phyloP scores from a whole-genome alignment of 2,113 vertebrate species.

The Phyllopteryx taeniolatus region DNA sequence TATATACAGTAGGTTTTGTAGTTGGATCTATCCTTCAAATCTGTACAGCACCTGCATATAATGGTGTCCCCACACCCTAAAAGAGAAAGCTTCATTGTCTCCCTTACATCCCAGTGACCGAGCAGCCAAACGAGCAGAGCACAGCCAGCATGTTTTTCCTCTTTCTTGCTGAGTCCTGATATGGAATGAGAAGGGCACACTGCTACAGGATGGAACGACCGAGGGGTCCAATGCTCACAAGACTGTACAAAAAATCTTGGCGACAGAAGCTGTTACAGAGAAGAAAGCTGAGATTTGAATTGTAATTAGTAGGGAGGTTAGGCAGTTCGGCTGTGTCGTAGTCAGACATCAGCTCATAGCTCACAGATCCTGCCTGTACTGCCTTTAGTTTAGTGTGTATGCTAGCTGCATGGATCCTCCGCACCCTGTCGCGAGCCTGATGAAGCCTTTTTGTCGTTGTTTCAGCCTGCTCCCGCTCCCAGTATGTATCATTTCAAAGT shows the following conservation, averaged over 20 bases:
- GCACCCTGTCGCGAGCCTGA: conserved; percentile 71
- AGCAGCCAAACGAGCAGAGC: not conserved
- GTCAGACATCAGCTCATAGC: not conserved
- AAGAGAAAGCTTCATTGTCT: not conserved
- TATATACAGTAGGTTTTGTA: too few relatives aligned
- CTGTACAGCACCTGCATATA: not conserved
- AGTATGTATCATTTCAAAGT: conserved; percentile 70
- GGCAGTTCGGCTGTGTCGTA: not conserved
- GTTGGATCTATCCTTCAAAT: not conserved
- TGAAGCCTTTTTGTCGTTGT: conserved; percentile 85
- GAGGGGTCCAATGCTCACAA: not conserved
- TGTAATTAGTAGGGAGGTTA: conserved; percentile 52
- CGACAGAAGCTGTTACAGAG: not conserved
- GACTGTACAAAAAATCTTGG: conserved; percentile 29
- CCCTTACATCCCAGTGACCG: not conserved
- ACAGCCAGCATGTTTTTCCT: conserved; percentile 22
- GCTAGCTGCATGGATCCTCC: conserved; percentile 72
- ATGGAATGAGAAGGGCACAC: conserved; percentile 13
- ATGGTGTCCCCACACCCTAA: not conserved
- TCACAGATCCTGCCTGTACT: not conserved
- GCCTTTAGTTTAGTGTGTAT: conserved; percentile 5
- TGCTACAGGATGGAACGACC: not conserved
- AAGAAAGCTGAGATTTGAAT: conserved; percentile 36
- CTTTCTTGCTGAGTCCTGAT: conserved; percentile 68
- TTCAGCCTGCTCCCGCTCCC: conserved; percentile 70